Base-by-base conservation (phyloP, 1,140 invertebrate genomes). In the Oryctes rhinoceros region DNA sequence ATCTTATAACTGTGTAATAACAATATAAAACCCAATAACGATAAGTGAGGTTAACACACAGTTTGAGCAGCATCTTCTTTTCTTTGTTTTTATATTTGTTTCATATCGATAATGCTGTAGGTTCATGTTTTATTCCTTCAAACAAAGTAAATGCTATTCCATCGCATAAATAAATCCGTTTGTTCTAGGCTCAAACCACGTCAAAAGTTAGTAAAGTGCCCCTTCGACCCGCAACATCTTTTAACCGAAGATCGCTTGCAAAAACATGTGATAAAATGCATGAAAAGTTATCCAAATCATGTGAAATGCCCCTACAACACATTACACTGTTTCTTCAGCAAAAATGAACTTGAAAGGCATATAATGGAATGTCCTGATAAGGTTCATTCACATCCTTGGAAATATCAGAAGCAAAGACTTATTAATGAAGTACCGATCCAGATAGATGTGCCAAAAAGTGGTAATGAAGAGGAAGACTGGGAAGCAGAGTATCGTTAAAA, bases 291-390 rank as follows among this genome's bases (percentile, higher is more conserved):
- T 78, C 86, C 86, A 0, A n/a, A 84, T 20, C 81, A 87, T 0
- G 35, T 79, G 20, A 86, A 85, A 4, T 90, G 90, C 67, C 87
- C 87, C 0, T 90, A 85, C 79, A 89, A 90, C 81, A 85, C 87
- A 0, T 86, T 89, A 0, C 91, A 92, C 83, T 81, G 86, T 0
- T 78, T 78, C 24, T 81, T 86, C 15, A 81, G 82, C 0, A 20
- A 81, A 0, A 0, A 76, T 0, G 74, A 86, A 10, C 20, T 81
- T 6, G 13, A 79, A 35, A 20, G 75, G 13, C 79, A 80, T 30
- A 59, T 80, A 7, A n/a, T 18, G 11, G 18, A 15, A n/a, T 80
- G 79, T 49, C 48, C 74, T 0, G 53, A 80, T 35, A 80, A 53
- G 35, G 18, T 47, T 74, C 11, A 48, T 15, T 67, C 59, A 4